A percentile compares a stretch with the other conserved stretches of the same genome.
Evolutionary conservation across 1,140 invertebrate genomes (phyloP).

Genomic region (Melanaphis sacchari): DNA sequence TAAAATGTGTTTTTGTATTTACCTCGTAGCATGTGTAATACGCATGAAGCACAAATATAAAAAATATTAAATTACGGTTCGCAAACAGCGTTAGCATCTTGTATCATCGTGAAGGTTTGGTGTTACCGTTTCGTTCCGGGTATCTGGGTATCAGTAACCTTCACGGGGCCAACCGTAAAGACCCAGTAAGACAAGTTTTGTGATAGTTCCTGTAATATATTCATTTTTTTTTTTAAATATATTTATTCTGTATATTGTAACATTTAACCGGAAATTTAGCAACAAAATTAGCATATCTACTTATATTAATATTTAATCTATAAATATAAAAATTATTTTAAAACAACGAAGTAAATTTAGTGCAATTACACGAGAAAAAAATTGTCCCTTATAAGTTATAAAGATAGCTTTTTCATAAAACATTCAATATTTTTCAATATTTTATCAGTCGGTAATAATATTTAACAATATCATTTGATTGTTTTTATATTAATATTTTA

Average conservation of each 20-base stretch:
- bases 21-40: background rate
- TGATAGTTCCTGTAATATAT: background rate
- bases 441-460: background rate
- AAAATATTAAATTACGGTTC: constrained; percentile 37
- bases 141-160: constrained; percentile 36
- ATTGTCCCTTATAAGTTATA: background rate
- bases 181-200: constrained; percentile 41
- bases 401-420: background rate
- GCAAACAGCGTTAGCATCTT: constrained; percentile 24
- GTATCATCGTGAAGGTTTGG: constrained; percentile 40
- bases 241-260: background rate
- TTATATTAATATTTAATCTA: background rate
- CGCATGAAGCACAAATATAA: background rate
- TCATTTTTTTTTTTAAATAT: background rate
- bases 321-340: background rate
- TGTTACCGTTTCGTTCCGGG: constrained; percentile 40
- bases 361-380: background rate
- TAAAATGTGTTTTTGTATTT: background rate
- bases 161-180: background rate
- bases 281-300: background rate
- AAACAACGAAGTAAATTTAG: background rate
- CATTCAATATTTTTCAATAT: background rate
- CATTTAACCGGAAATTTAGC: background rate
- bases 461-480: too few species aligned
- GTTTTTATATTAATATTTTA: too few species aligned